A percentile compares a stretch with the other conserved stretches of the same genome.
These are phyloP conservation scores for Enteromius thamalakanensis DNA, from an alignment of 2,797 vertebrate genomes.

Conservation along the genomic window DNA sequence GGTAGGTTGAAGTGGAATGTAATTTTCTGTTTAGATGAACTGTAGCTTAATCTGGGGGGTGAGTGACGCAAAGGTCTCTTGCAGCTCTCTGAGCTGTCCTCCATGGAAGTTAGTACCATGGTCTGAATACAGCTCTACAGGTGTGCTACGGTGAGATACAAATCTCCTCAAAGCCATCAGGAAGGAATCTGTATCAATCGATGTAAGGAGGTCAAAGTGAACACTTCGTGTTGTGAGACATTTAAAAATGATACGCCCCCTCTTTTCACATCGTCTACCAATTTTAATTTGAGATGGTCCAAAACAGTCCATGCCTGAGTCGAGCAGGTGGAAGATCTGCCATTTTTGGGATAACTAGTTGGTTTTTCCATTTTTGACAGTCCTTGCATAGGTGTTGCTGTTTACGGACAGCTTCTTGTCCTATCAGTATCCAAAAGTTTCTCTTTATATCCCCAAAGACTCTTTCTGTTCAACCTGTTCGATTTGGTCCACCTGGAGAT, in stretches of 20 bases:
- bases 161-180: neutral
- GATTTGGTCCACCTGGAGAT: too few species aligned
- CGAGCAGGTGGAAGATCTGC: constrained; percentile 4
- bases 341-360: neutral
- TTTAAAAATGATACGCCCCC: neutral
- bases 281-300: neutral
- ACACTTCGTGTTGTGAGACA: neutral
- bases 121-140: too few species aligned
- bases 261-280: neutral
- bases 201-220: neutral
- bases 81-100: neutral
- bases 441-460: neutral
- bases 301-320: neutral
- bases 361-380: constrained; percentile 1
- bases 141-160: too few species aligned
- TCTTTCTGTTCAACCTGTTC: neutral
- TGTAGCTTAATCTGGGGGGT: neutral
- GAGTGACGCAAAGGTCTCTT: neutral
- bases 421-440: constrained; percentile 5
- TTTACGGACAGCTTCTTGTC: neutral
- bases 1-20: too few species aligned
- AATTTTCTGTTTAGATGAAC: too few species aligned
- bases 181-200: neutral
- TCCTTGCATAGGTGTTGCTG: neutral
- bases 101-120: too few species aligned